phyloP scores from a whole-genome alignment of 2,113 vertebrate genomes.

The Trichechus manatus region DNA sequence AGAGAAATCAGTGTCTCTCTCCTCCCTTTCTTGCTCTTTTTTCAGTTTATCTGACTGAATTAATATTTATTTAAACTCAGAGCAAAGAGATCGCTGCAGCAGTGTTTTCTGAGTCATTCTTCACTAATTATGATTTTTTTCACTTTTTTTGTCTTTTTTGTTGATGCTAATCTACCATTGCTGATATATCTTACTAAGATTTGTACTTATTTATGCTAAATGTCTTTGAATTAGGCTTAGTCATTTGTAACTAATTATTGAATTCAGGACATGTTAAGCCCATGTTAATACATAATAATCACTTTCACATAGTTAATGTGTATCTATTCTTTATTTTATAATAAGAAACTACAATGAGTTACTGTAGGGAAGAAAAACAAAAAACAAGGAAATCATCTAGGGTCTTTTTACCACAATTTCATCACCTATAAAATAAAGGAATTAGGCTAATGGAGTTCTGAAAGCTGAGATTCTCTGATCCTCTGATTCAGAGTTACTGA shows the following conservation, averaged over 20 bases:
- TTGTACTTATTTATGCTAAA: not conserved
- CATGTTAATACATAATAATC: not conserved
- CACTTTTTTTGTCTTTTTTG: not conserved
- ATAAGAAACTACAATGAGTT: slow-evolving; percentile 3
- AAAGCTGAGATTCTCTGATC: slow-evolving; percentile 39
- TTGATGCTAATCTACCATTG: slow-evolving; percentile 27
- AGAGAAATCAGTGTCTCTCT: not conserved
- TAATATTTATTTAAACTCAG: slow-evolving; percentile 47
- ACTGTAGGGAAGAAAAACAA: not conserved
- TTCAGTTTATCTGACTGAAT: slow-evolving; percentile 42
- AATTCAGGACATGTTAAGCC: slow-evolving; percentile 41
- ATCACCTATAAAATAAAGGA: not conserved
- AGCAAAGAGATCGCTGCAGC: not conserved
- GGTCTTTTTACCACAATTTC: not conserved
- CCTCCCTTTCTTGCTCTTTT: not conserved
- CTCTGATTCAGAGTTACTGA: not conserved
- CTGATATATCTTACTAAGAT: slow-evolving; percentile 41
- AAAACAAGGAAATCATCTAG: not conserved
- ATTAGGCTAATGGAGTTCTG: not conserved
- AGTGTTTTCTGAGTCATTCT: slow-evolving; percentile 46
- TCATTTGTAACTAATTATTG: slow-evolving; percentile 46
- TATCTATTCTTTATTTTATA: slow-evolving; percentile 36
- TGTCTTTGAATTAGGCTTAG: slow-evolving; percentile 35
- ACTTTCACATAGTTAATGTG: not conserved
- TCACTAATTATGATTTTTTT: not conserved